Evolutionary conservation across 2,113 vertebrate genomes (phyloP).

Genomic region (Pampusana beccarii): DNA sequence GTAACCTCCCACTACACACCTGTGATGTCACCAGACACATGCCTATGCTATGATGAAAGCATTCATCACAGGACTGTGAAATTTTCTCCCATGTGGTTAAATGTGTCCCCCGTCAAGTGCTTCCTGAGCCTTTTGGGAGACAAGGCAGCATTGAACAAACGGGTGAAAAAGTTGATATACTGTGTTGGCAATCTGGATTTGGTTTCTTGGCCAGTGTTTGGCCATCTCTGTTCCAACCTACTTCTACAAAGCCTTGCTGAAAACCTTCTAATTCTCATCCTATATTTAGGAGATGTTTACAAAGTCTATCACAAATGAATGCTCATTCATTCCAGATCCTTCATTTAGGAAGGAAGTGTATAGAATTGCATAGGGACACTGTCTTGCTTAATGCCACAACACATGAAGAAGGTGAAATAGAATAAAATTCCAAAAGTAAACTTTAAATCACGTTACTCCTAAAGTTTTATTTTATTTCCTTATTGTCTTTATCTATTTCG

Average conservation of each 20-base stretch:
- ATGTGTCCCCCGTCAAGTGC: neutral
- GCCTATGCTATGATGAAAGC: neutral
- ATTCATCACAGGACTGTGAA: neutral
- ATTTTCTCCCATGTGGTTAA: neutral
- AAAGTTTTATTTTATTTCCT: neutral
- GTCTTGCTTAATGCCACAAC: neutral
- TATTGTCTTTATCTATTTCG: neutral
- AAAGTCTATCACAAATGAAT: neutral
- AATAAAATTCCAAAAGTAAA: neutral
- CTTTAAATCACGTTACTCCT: neutral
- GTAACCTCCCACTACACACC: neutral
- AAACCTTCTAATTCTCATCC: neutral
- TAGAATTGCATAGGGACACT: neutral
- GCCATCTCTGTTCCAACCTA: neutral
- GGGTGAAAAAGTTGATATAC: neutral
- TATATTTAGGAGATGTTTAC: neutral
- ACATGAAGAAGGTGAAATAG: neutral
- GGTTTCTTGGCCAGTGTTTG: neutral
- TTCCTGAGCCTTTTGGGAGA: neutral
- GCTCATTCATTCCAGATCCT: neutral
- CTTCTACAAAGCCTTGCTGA: neutral
- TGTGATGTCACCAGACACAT: too few relatives aligned
- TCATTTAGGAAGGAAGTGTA: neutral
- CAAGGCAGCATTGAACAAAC: neutral
- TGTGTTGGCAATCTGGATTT: neutral